Evolutionary conservation across 2,797 vertebrate genomes (phyloP), one percentile per base, ranked within the genome.

Genomic region (Hydrophis major): DNA sequence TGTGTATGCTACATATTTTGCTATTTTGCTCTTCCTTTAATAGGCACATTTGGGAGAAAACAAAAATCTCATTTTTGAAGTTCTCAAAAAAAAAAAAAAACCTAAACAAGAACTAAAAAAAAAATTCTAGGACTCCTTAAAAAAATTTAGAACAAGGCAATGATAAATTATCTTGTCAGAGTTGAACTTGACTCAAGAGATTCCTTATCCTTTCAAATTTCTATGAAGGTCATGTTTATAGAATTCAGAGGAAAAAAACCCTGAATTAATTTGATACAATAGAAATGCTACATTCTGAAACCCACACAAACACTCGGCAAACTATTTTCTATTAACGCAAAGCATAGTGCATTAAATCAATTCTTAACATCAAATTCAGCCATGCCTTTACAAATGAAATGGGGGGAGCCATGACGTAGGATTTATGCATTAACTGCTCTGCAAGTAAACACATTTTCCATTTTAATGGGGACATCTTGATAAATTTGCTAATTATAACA

Each of bases 341-440:
- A 1, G 10, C 90, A 74, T 78, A 32, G 18, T 1, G 18, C 20
- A 86, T 18, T 27, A 61, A 91, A 90, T 87, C 0, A 53, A 12
- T 66, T 93, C 92, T 93, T 47, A 28, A 6, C 5, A 27, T 61
- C 25, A 11, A 89, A 42, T 94, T 95, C 14, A 60, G 22, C 63
- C 92, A 86, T 88, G n/a, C 47, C 32, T 13, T 28, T 53, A 92
- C 90, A 94, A 94, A 94, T 12, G 4, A 92, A 93, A 16, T 8
- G 28, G n/a, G 66, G 28, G 13, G 2, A 88, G 47, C 22, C 27
- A 6, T 2, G 8, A 4, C 55, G 25, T 2, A 89, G 20, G 4
- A 89, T 93, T 61, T 88, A 25, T 42, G 13, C 69, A 90, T 89
- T 94, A 88, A n/a, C 60, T 89, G 91, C 42, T 60, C 78, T 92